These are phyloP conservation scores for Grus americana DNA, from an alignment of 2,113 vertebrate genomes.

Conservation along the genomic window DNA sequence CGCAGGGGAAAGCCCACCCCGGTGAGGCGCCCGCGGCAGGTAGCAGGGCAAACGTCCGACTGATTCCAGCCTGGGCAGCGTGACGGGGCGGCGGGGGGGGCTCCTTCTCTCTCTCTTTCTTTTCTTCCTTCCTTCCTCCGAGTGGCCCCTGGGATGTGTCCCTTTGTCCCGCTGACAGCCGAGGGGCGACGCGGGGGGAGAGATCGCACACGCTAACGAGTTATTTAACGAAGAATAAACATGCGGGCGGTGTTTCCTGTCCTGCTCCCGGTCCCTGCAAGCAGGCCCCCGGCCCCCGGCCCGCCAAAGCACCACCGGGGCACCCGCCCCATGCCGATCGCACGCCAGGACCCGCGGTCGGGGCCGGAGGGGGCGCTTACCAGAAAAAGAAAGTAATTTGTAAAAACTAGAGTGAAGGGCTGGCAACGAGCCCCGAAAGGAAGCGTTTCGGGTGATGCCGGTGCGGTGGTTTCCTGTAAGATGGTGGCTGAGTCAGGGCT, in stretches of 20 bases:
- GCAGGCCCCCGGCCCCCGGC: neutral
- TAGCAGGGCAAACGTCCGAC: neutral
- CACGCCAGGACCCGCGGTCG: neutral
- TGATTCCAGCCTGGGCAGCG: accelerated
- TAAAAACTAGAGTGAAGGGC: neutral
- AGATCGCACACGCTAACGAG: neutral
- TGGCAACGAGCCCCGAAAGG: neutral
- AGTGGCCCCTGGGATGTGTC: neutral
- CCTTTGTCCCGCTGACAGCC: conserved; percentile 30
- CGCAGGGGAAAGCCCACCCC: neutral
- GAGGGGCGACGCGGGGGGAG: neutral
- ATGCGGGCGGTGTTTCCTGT: neutral
- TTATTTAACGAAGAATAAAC: conserved; percentile 10
- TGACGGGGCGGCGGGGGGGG: neutral
- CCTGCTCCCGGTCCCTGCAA: neutral
- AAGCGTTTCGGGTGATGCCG: neutral
- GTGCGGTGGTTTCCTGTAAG: neutral
- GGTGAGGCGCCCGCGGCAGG: neutral
- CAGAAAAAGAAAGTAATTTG: conserved; percentile 3
- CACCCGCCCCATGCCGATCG: neutral
- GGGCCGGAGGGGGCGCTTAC: neutral
- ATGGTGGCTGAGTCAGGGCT: neutral
- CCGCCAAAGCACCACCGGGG: neutral
- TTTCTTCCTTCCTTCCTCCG: conserved; percentile 10
- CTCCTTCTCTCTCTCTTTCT: neutral